These are phyloP conservation scores for Lithophane semibrunnea DNA, from an alignment of 2,888 invertebrate genomes.

Conservation along the genomic window DNA sequence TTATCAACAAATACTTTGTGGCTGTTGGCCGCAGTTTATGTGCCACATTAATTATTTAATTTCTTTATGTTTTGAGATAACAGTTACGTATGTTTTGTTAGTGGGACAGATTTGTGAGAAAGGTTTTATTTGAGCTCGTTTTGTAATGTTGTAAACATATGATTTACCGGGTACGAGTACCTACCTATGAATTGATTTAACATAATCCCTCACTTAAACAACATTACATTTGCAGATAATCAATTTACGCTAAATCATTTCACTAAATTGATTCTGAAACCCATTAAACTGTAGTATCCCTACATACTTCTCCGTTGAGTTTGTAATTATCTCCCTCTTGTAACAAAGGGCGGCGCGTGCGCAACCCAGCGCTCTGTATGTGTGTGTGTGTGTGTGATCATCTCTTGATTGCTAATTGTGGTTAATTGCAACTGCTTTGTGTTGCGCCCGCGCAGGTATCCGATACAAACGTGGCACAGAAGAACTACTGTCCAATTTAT, in stretches of 20 bases:
- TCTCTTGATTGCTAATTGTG: constrained; percentile 54
- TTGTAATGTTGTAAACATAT: neutral
- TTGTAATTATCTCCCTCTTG: constrained; percentile 25
- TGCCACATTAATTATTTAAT: constrained; percentile 28
- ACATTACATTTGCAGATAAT: neutral
- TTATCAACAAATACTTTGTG: constrained; percentile 59
- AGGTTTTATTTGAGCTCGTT: neutral
- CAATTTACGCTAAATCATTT: neutral
- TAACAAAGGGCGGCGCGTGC: constrained; percentile 54
- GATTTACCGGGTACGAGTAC: too few relatives aligned
- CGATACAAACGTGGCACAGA: neutral
- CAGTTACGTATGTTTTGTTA: constrained; percentile 20
- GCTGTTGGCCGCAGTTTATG: constrained; percentile 17
- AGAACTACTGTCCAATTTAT: neutral
- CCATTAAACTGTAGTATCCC: constrained; percentile 2
- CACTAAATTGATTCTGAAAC: neutral
- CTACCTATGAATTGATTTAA: neutral
- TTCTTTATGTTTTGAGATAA: constrained; percentile 36
- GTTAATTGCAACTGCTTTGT: constrained; percentile 53
- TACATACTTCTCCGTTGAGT: constrained; percentile 16
- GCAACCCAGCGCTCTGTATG: constrained; percentile 10
- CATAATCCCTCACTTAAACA: neutral
- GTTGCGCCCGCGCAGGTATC: constrained; percentile 19
- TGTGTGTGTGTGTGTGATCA: constrained; percentile 8
- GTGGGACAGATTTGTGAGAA: neutral